Evolutionary conservation across 2,797 vertebrate species (phyloP).

Genomic region (Brotula barbata): DNA sequence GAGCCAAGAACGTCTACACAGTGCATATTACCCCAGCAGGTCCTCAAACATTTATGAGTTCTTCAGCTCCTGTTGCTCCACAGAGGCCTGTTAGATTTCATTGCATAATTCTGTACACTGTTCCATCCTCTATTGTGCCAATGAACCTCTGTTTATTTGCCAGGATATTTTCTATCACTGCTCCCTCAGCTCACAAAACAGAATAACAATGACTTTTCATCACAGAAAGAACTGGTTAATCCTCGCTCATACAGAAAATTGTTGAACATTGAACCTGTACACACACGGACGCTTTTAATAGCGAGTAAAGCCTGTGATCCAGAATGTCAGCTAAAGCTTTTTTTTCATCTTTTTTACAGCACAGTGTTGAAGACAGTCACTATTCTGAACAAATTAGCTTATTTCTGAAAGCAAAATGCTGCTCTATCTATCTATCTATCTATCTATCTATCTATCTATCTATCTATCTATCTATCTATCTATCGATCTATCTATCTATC

Average conservation of each 20-base stretch:
- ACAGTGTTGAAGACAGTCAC: too few species aligned
- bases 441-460: constrained; percentile 30
- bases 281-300: constrained; percentile 15
- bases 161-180: constrained; percentile 61
- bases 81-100: constrained; percentile 73
- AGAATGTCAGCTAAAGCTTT: not conserved
- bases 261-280: constrained; percentile 32
- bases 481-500: constrained; percentile 1
- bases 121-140: constrained; percentile 57
- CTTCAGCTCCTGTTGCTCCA: constrained; percentile 71
- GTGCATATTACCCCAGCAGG: constrained; percentile 61
- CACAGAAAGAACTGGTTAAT: constrained; percentile 53
- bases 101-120: constrained; percentile 66
- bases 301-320: not conserved
- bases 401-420: too few species aligned
- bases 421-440: constrained; percentile 13
- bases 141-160: constrained; percentile 65
- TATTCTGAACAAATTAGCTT: too few species aligned
- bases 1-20: constrained; percentile 55
- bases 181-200: constrained; percentile 54
- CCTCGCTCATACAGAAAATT: constrained; percentile 32
- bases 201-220: constrained; percentile 67
- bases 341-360: too few species aligned
- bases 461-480: constrained; percentile 26
- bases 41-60: constrained; percentile 82